Percentiles rank a stretch among this genome's conserved stretches.
Evolutionary conservation across 2,797 vertebrate genomes (phyloP).

Genomic region (Alca torda): DNA sequence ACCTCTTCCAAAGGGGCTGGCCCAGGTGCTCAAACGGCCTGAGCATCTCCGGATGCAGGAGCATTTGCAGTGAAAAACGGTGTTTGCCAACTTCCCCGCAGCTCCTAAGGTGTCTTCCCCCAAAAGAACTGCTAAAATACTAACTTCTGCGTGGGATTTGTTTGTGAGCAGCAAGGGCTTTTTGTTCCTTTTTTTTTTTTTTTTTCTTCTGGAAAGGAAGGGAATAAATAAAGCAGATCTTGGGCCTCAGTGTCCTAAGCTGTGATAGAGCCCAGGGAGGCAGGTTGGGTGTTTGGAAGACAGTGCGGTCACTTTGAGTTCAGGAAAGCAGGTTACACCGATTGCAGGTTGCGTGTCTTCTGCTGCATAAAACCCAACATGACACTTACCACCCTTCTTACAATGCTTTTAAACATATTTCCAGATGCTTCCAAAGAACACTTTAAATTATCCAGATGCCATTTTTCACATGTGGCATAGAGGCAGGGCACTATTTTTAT

Average conservation of each 20-base stretch:
- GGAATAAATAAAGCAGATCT: neutral
- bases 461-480: neutral
- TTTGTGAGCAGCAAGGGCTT: neutral
- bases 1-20: neutral
- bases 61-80: neutral
- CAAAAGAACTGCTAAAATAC: neutral
- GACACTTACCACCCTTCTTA: neutral
- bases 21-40: neutral
- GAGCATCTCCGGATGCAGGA: neutral
- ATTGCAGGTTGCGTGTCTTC: neutral
- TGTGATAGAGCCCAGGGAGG: neutral
- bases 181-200: neutral
- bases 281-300: neutral
- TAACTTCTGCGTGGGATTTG: neutral
- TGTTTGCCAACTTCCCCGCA: neutral
- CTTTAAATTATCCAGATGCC: neutral
- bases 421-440: conserved; percentile 1
- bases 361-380: neutral
- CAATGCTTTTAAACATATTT: neutral
- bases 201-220: neutral
- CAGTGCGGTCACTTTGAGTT: neutral
- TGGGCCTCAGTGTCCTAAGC: neutral
- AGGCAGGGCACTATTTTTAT: neutral
- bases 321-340: neutral
- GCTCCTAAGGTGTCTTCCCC: neutral